Evolutionary conservation across 1,140 invertebrate genomes (phyloP), one percentile per base, ranked within the genome.

Genomic region (Drosophila micromelanica): DNA sequence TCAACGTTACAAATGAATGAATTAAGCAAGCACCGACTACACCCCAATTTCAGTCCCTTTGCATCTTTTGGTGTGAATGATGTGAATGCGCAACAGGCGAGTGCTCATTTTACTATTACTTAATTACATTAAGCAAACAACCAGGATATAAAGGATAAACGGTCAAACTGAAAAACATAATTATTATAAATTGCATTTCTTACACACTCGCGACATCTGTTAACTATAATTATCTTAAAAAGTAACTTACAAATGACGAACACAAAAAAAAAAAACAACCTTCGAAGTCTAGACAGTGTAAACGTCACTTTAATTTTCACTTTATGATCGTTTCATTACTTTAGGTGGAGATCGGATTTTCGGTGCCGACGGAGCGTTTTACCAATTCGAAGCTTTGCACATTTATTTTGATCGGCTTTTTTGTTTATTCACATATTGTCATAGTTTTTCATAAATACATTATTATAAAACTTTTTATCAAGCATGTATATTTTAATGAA

Each of bases 1-100:
- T 5, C 61, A 80, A 68, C 62, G 82, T 74, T 75, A 86, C 82
- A 86, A 76, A 73, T 84, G 80, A 84, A 86, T 63, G 81, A 78
- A 64, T 62, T 40, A 72, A 61, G 48, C 52, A 62, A 64, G 42
- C 54, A 62, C 80, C 54, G 54, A 72, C 62, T 57, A 79, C 78
- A 86, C 81, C 77, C 81, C 64, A 75, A 79, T 79, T 81, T 60
- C 67, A 72, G 49, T 59, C 55, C 35, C 48, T 48, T 27, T 32
- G 15, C 32, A 48, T 48, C 35, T n/a, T 9, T 23, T 40, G 13
- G 15, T 49, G 38, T 40, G 30, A 35, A 64, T 17, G 61, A 71
- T 30, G 70, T 56, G 64, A 64, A 68, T 68, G 70, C 70, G 70
- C 70, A 73, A 68, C 70, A 61, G 70, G 56, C 64, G 54, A 73